phyloP scores from a whole-genome alignment of 2,797 vertebrate species.

The Sciurus carolinensis region DNA sequence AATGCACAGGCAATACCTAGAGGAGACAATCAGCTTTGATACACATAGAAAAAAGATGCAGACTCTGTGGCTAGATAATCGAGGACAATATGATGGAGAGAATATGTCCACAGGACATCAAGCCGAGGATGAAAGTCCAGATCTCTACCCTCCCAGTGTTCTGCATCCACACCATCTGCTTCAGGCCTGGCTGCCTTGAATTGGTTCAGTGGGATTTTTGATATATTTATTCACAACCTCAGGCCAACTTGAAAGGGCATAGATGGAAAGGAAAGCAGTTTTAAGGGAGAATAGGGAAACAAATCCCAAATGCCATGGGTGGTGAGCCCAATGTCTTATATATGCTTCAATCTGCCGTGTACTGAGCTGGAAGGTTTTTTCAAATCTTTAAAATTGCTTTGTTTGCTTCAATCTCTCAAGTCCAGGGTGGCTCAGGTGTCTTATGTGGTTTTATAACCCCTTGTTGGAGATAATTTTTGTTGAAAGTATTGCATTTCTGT shows the following conservation, averaged over 20 bases:
- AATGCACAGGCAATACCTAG: fast-evolving
- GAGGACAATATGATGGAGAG: not conserved
- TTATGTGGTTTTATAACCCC: too few species aligned
- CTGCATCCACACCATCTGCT: not conserved
- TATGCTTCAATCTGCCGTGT: not conserved
- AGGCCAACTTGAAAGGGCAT: not conserved
- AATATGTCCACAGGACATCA: fast-evolving
- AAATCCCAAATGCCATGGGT: not conserved
- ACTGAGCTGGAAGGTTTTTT: not conserved
- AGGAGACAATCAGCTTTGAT: not conserved
- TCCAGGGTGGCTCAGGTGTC: not conserved
- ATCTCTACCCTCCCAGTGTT: too few species aligned
- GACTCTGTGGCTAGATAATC: not conserved
- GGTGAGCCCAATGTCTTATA: not conserved
- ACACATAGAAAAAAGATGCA: not conserved
- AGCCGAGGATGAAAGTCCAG: not conserved
- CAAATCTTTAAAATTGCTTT: not conserved
- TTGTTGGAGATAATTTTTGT: not conserved
- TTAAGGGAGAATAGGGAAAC: not conserved
- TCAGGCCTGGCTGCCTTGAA: not conserved
- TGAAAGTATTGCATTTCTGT: not conserved
- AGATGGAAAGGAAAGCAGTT: not conserved
- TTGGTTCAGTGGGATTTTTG: not conserved
- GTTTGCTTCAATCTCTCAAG: not conserved
- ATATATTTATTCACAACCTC: not conserved